phyloP scores from a whole-genome alignment of 37 sponge, comb jelly and placozoan genomes.

The Axinella damicornis region DNA sequence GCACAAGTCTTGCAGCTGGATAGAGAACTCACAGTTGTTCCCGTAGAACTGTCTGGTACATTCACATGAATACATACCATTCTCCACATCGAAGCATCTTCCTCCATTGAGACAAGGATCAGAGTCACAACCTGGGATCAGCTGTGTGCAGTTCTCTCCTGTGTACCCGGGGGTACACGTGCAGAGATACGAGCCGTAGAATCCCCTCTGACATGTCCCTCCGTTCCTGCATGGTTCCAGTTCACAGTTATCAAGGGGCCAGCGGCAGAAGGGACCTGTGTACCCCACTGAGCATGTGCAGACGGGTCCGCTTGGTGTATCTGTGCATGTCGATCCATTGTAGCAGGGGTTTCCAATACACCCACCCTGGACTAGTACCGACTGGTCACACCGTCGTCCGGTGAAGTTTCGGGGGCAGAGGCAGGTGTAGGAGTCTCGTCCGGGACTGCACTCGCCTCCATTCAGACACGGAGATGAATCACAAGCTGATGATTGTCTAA shows the following conservation, averaged over 20 bases:
- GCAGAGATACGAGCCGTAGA: constrained; percentile 74
- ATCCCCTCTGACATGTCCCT: constrained; percentile 65
- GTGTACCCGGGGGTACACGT: constrained; percentile 49
- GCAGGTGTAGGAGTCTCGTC: constrained; percentile 58
- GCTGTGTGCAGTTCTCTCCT: constrained; percentile 58
- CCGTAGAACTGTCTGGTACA: constrained; percentile 56
- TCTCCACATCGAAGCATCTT: constrained; percentile 37
- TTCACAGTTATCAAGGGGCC: constrained; percentile 78
- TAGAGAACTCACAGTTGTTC: constrained; percentile 44
- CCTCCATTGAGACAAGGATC: constrained; percentile 79
- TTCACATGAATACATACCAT: constrained; percentile 51
- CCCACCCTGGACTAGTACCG: constrained; percentile 19
- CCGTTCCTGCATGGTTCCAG: constrained; percentile 71
- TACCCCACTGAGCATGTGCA: constrained; percentile 81
- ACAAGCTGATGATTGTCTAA: constrained; percentile 31
- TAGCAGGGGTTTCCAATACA: constrained; percentile 79
- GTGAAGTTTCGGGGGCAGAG: constrained; percentile 48
- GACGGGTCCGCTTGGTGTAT: constrained; percentile 6
- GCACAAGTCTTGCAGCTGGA: constrained; percentile 58
- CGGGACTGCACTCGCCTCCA: constrained; percentile 56
- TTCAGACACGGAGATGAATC: constrained; percentile 56
- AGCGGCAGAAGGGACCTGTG: constrained; percentile 76
- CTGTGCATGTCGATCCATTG: constrained; percentile 68
- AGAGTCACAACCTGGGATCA: constrained; percentile 37
- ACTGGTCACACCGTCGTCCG: constrained; percentile 43